Percentiles rank a stretch among this genome's conserved stretches.
Evolutionary conservation across 2,113 vertebrate genomes (phyloP).

Genomic region (Actenoides lindsayi): DNA sequence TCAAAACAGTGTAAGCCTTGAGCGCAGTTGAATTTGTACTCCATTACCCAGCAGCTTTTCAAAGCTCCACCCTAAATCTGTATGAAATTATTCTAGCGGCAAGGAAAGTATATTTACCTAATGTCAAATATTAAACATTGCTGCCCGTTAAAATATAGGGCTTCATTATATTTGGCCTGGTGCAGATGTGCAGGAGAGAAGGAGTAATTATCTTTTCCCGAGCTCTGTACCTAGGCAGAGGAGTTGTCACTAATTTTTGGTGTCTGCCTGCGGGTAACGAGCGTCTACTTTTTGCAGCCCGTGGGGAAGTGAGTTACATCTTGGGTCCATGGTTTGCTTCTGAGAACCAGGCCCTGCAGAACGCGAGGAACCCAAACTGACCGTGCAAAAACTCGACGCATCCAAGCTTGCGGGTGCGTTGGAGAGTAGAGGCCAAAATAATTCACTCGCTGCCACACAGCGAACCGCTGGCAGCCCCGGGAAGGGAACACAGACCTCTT

Average conservation of each 20-base stretch:
- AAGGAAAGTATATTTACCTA: constrained; percentile 52
- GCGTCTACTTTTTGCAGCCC: background rate
- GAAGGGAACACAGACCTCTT: constrained; percentile 6
- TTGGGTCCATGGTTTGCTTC: background rate
- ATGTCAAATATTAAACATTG: constrained; percentile 60
- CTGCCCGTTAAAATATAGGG: constrained; percentile 62
- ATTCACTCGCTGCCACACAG: background rate
- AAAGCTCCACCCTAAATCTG: constrained; percentile 57
- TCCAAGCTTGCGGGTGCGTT: background rate
- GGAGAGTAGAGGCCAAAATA: background rate
- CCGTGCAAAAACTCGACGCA: background rate
- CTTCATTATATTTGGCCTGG: constrained; percentile 54
- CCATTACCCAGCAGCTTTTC: constrained; percentile 60
- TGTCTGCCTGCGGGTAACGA: background rate
- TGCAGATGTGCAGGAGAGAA: constrained; percentile 55
- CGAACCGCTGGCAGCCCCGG: background rate
- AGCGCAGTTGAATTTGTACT: background rate
- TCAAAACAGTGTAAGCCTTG: constrained; percentile 51
- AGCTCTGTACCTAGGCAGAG: background rate
- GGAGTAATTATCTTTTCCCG: constrained; percentile 25
- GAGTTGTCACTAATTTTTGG: constrained; percentile 10
- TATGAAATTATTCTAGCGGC: constrained; percentile 53
- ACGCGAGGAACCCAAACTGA: background rate
- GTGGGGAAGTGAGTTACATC: background rate
- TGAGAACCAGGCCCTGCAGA: background rate